Evolutionary conservation across 2,113 vertebrate species (phyloP).

Genomic region (Perca fluviatilis): DNA sequence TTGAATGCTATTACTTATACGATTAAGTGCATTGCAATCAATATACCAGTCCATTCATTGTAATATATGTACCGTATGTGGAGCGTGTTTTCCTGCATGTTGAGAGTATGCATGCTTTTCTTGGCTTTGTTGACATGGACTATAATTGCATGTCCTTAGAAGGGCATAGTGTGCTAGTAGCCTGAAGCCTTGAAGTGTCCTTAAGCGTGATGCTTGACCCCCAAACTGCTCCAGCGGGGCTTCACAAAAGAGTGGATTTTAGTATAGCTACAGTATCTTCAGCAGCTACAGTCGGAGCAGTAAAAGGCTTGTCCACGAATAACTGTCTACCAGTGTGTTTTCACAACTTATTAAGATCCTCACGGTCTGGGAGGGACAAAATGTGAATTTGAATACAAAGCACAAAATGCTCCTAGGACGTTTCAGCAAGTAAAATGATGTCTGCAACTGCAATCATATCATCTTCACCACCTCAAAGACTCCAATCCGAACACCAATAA

Average conservation of each 20-base stretch:
- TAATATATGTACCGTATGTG: neutral
- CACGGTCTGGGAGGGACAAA: neutral
- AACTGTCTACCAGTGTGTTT: neutral
- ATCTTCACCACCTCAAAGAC: constrained; percentile 14
- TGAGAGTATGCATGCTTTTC: neutral
- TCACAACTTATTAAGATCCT: neutral
- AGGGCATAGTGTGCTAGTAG: constrained; percentile 10
- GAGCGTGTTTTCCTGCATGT: neutral
- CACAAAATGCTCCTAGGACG: neutral
- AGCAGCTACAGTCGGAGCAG: neutral
- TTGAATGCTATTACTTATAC: too few species aligned
- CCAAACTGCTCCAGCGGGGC: constrained; percentile 33
- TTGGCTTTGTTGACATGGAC: constrained; percentile 14
- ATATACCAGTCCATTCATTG: neutral
- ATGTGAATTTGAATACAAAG: neutral
- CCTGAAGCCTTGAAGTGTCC: constrained; percentile 58
- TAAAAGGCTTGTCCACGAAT: neutral
- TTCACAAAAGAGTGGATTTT: constrained; percentile 13
- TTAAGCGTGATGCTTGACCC: constrained; percentile 50
- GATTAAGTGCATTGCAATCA: neutral
- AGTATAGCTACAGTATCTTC: neutral
- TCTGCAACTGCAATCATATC: constrained; percentile 13
- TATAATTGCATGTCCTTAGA: constrained; percentile 37
- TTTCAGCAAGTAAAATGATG: neutral
- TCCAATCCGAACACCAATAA: constrained; percentile 11